phyloP scores from a whole-genome alignment of 2,113 vertebrate genomes.

The Thinocorus orbignyianus region DNA sequence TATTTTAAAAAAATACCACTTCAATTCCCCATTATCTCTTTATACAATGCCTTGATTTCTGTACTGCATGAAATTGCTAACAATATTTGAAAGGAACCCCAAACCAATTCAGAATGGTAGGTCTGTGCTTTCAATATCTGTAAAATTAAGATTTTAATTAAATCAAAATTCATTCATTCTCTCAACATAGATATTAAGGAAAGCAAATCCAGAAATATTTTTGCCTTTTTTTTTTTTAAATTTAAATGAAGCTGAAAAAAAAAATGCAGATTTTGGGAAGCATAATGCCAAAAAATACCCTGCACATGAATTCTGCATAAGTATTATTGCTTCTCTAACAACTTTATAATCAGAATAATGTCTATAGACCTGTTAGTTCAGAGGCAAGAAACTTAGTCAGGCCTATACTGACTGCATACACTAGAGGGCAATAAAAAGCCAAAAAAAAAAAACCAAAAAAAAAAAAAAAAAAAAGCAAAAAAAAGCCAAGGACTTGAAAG shows the following conservation, averaged over 20 bases:
- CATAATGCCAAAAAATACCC: neutral
- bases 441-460: neutral
- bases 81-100: neutral
- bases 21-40: neutral
- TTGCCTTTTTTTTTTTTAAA: neutral
- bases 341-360: neutral
- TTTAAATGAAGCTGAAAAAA: neutral
- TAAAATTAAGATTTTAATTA: neutral
- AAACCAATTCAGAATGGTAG: neutral
- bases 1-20: neutral
- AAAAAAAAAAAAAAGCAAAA: neutral
- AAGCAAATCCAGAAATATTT: neutral
- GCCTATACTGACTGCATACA: neutral
- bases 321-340: neutral
- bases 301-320: neutral
- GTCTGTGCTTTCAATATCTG: neutral
- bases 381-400: neutral
- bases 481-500: neutral
- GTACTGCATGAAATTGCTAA: neutral
- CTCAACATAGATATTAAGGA: neutral
- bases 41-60: neutral
- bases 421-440: constrained; percentile 45
- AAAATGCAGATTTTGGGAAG: neutral
- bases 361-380: neutral
- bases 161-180: neutral